Conservation (phyloP, 2,888 invertebrate genomes). For the Acrobasis repandana region DNA sequence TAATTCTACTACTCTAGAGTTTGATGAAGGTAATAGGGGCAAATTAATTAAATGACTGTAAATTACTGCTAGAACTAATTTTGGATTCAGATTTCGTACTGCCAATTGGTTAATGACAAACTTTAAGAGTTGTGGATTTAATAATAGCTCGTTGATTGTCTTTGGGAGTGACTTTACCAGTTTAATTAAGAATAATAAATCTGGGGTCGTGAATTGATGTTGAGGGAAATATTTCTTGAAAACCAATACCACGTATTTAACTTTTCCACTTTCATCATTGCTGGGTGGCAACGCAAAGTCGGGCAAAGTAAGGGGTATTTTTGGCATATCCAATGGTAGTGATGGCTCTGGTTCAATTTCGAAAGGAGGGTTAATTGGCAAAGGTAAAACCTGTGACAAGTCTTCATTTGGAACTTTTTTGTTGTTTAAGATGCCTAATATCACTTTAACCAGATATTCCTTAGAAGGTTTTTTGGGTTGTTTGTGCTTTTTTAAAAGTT, state of each 20-base stretch:
- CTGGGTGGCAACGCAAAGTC: neutral
- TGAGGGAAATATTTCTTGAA: slow-evolving; percentile 12
- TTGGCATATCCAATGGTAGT: neutral
- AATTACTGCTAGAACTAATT: slow-evolving; percentile 10
- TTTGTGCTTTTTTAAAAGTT: no score
- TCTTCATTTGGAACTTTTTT: neutral
- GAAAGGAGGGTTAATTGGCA: neutral
- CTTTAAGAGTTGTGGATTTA: slow-evolving; percentile 1
- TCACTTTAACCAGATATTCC: neutral
- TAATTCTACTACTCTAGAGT: slow-evolving; percentile 53
- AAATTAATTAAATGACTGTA: slow-evolving; percentile 3
- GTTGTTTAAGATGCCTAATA: neutral
- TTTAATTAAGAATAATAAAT: neutral
- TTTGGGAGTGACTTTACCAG: neutral
- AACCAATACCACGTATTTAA: neutral
- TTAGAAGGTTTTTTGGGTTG: neutral
- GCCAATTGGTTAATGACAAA: neutral
- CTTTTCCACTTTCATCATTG: neutral
- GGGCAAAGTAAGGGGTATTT: neutral
- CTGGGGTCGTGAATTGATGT: neutral
- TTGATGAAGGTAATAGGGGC: slow-evolving; percentile 7
- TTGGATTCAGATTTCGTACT: neutral
- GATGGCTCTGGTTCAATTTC: neutral
- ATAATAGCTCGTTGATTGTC: neutral
- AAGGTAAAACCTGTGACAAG: neutral